Evolutionary conservation across 2,797 vertebrate genomes (phyloP), one percentile per base, ranked within the genome.

Genomic region (Pterois miles): DNA sequence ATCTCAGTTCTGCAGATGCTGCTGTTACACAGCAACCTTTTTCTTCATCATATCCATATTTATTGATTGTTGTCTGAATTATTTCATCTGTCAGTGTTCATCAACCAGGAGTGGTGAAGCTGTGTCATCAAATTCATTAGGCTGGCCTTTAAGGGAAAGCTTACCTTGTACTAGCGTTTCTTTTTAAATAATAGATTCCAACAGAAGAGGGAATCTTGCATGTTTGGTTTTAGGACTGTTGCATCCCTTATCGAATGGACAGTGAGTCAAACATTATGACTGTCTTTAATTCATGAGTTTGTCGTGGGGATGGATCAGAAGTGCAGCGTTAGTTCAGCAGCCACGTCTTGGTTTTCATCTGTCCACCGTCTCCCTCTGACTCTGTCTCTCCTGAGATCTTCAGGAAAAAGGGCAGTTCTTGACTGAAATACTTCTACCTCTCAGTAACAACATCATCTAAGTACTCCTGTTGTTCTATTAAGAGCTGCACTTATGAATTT

Each of bases 251-350:
- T 54, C 12, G 29, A 18, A 56, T 48, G 33, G 18, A 27, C 18
- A 10, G 10, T 56, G 33, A 64, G 22, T 65, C 9, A 46, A 57
- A n/a, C 66, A 57, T 58, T 31, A 6, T 0, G 25, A 1, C 6
- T 34, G 16, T 46, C 5, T 50, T 64, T 63, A 18, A 23, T 67
- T 69, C 34, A 4, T 16, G 53, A 52, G 36, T 34, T 64, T 65
- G 36, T 79, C 34, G 1, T 20, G 34, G 40, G 33, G 57, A 36
- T n/a, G 16, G 18, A 74, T 65, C 58, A 48, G 71, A 81, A 76
- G n/a, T 20, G 36, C 43, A 72, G 64, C 74, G 22, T 50, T 67
- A 22, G 65, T 48, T 71, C 63, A 65, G 25, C 73, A 25, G 48
- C n/a, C 52, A 59, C 33, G 50, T 69, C 33, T 31, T 20, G 33